A percentile compares a stretch with the other conserved stretches of the same genome.
Evolutionary conservation across 1,140 invertebrate species (phyloP).

Genomic region (Goniozus legneri): DNA sequence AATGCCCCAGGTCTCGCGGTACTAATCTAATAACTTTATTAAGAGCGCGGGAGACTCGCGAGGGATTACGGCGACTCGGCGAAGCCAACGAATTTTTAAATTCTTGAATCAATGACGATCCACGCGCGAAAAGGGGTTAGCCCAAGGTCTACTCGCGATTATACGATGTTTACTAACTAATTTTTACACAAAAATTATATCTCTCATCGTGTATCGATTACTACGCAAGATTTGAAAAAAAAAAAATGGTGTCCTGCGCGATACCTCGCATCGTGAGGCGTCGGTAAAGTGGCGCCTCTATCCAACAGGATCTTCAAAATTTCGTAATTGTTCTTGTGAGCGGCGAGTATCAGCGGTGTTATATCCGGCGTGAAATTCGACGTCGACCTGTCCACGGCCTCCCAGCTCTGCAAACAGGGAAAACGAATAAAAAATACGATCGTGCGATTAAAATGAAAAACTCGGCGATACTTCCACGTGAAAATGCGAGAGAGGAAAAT

Average conservation of each 20-base stretch:
- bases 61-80: constrained; percentile 5
- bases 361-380: constrained; percentile 87
- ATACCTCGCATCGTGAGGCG: constrained; percentile 85
- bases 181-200: background rate
- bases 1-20: constrained; percentile 9
- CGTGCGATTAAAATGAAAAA: too few species aligned
- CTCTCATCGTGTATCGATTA: background rate
- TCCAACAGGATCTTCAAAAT: constrained; percentile 87
- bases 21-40: constrained; percentile 14
- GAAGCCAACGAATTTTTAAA: constrained; percentile 11
- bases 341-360: constrained; percentile 83
- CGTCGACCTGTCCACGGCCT: constrained; percentile 72
- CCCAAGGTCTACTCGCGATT: too few species aligned
- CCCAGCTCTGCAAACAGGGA: constrained; percentile 75
- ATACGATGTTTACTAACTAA: too few species aligned
- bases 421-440: too few species aligned
- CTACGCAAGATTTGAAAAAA: background rate
- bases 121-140: too few species aligned
- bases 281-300: constrained; percentile 79
- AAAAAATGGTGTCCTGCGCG: too few species aligned
- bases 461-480: too few species aligned
- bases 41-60: too few species aligned
- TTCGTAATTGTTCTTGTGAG: constrained; percentile 90
- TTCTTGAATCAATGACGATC: background rate
- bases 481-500: too few species aligned